Percentiles rank a stretch among this genome's conserved stretches.
phyloP scores from a whole-genome alignment of 2,888 invertebrate genomes.

The Subacronicta megacephala region DNA sequence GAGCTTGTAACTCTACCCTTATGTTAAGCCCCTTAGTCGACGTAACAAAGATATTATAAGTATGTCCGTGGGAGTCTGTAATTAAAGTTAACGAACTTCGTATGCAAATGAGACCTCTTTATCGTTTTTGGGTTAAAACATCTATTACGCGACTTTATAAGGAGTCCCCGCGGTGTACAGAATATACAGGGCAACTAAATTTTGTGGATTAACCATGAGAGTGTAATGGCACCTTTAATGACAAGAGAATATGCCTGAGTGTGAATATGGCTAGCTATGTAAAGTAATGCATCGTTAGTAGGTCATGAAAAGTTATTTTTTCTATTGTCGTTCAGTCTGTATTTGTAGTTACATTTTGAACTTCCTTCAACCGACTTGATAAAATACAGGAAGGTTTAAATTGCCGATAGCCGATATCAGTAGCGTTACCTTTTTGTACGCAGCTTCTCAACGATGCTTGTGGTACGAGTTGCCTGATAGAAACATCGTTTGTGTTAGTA shows the following conservation, averaged over 20 bases:
- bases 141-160: constrained; percentile 74
- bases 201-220: constrained; percentile 60
- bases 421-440: too few relatives aligned
- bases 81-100: constrained; percentile 77
- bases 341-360: too few relatives aligned
- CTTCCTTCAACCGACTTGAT: too few relatives aligned
- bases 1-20: constrained; percentile 29
- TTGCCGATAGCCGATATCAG: too few relatives aligned
- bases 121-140: constrained; percentile 78
- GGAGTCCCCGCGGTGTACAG: constrained; percentile 61
- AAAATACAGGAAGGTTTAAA: too few relatives aligned
- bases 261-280: not conserved
- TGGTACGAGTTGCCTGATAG: too few relatives aligned
- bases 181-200: constrained; percentile 58
- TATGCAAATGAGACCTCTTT: constrained; percentile 76
- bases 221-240: constrained; percentile 47
- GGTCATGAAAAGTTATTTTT: too few relatives aligned
- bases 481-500: too few relatives aligned
- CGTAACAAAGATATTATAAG: constrained; percentile 67
- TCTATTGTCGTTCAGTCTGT: too few relatives aligned
- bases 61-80: constrained; percentile 69
- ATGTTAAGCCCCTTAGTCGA: constrained; percentile 47
- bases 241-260: constrained; percentile 26
- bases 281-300: too few relatives aligned
- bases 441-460: too few relatives aligned